These are phyloP conservation scores for Apteryx owenii DNA, from an alignment of 2,113 vertebrate genomes.

Conservation along the genomic window DNA sequence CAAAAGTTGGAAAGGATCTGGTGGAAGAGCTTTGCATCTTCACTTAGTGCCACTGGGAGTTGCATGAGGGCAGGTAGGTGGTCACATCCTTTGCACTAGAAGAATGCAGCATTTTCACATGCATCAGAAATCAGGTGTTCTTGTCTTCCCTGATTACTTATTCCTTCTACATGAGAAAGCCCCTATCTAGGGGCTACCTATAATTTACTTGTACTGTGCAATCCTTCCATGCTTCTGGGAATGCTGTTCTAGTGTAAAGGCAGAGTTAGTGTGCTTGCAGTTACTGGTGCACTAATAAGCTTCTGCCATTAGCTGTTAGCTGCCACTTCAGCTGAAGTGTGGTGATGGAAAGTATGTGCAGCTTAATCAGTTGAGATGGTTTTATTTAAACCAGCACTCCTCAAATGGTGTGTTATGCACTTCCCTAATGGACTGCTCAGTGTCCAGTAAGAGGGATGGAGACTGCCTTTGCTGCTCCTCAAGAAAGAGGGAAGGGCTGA, in stretches of 20 bases:
- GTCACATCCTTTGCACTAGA: background rate
- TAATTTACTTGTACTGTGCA: background rate
- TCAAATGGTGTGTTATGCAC: background rate
- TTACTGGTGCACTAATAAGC: background rate
- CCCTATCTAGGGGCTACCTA: fast-evolving
- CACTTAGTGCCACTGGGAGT: background rate
- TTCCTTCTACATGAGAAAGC: background rate
- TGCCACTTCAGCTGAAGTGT: background rate
- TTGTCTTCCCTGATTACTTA: background rate
- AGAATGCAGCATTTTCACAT: background rate
- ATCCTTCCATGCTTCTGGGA: background rate
- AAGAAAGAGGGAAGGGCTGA: background rate
- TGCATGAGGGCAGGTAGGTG: fast-evolving
- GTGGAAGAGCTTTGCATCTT: background rate
- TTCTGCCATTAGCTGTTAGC: background rate
- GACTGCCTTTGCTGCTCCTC: fast-evolving
- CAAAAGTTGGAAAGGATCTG: background rate
- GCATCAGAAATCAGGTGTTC: background rate
- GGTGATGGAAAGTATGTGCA: background rate
- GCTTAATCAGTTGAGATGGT: background rate
- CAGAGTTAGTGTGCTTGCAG: background rate
- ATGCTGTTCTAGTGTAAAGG: background rate
- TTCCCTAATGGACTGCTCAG: background rate
- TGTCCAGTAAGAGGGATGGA: background rate
- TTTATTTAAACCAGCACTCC: fast-evolving